Conservation (phyloP, 64 coral and sea anemone genomes). For the Montipora cactus region DNA sequence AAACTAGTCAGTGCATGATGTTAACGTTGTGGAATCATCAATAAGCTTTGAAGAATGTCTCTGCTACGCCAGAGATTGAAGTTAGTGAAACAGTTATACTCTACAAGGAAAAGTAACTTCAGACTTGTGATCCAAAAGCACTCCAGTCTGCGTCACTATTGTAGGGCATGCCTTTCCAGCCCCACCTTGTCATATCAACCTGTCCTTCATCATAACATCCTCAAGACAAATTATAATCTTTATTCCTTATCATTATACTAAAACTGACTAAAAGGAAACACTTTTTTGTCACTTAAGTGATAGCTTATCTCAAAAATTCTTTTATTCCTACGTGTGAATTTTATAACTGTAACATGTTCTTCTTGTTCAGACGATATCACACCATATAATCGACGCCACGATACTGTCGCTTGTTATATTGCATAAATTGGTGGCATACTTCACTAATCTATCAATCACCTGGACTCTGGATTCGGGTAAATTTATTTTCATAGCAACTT, state of each 20-base stretch:
- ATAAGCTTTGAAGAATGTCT: neutral
- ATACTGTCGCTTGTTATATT: neutral
- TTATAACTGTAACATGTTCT: neutral
- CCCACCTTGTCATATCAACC: neutral
- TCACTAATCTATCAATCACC: slow-evolving; percentile 35
- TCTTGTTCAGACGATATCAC: neutral
- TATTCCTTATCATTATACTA: neutral
- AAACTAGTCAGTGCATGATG: no score
- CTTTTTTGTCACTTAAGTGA: neutral
- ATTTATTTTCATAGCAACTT: slow-evolving; percentile 98
- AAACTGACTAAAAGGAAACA: neutral
- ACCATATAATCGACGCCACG: neutral
- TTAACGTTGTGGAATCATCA: neutral
- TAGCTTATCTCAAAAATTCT: neutral
- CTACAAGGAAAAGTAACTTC: neutral
- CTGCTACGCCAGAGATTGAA: neutral
- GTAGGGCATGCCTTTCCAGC: neutral
- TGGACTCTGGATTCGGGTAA: slow-evolving; percentile 97
- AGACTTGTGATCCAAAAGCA: neutral
- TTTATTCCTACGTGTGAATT: neutral
- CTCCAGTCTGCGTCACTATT: neutral
- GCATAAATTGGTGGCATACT: neutral
- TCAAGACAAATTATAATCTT: neutral
- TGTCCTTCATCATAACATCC: neutral
- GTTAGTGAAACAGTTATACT: neutral